Evolutionary conservation across 2,888 invertebrate genomes (phyloP), one percentile per base, ranked within the genome.

Genomic region (Rotaria macrura): DNA sequence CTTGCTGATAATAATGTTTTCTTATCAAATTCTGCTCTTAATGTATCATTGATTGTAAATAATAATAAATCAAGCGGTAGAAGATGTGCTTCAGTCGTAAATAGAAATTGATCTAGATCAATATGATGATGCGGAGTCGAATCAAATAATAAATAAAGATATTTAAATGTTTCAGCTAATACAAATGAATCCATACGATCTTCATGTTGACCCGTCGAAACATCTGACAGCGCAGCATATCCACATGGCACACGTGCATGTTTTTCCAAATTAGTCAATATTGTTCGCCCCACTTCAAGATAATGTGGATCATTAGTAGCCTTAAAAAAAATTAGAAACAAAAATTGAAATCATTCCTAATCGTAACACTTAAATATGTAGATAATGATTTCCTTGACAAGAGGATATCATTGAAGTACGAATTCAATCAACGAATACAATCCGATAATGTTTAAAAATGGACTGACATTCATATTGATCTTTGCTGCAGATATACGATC

Each of bases 151-250:
- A 99, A 93, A 91, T 94, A 99, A 20, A 99, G 92, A 90, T 99
- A 99, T 91, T 99, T 99, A 89, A 99, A 95, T 0, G 98, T 99
- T 92, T 99, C 98, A 0, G 98, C 95, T 2, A 99, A 92, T 0
- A 99, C 96, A 92, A 96, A 99, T 0, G 97, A 97, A 90, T 99
- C 98, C 97, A 99, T 97, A 87, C 97, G 90, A 57, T 98, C 97
- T 90, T 97, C 97, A 89, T 96, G 95, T 87, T 93, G 93, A 49
- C 95, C 94, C 0, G 96, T 96, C 83, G 96, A 93, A 1, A 97
- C 95, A 91, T 97, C 96, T 89, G 95, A 96, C n/a, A 97, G 95
- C 4, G 97, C 96, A 1, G 98, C 98, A 92, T 95, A 99, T 0
- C 98, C 98, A 90, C 98, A 99, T 2, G 94, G 93, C n/a, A 97